phyloP scores from a whole-genome alignment of 35 echinoderm and acorn worm genomes.

The Patiria miniata region DNA sequence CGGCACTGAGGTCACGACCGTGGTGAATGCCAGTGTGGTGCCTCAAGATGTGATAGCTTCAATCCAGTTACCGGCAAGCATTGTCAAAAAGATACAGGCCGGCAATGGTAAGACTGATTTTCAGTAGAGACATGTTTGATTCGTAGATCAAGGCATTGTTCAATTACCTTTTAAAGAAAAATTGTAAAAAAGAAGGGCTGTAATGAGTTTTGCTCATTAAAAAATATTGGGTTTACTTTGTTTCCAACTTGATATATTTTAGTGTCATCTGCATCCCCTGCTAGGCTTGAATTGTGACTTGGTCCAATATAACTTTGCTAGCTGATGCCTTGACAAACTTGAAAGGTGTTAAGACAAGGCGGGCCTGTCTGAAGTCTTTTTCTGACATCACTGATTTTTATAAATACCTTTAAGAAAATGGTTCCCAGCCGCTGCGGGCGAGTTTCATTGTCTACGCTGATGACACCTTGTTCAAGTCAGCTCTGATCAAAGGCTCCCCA shows the following conservation, averaged over 20 bases:
- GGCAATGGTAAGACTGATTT: neutral
- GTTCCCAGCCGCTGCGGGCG: neutral
- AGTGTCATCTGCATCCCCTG: too few species aligned
- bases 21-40: neutral
- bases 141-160: neutral
- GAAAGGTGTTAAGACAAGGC: too few species aligned
- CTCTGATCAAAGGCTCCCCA: neutral
- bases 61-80: neutral
- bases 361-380: too few species aligned
- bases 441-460: constrained; percentile 35
- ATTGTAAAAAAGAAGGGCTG: too few species aligned
- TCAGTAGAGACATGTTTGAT: neutral
- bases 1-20: neutral
- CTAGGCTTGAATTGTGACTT: too few species aligned
- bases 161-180: neutral
- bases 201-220: too few species aligned
- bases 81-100: neutral
- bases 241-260: neutral
- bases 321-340: neutral
- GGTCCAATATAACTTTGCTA: neutral
- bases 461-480: constrained; percentile 17
- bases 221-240: neutral
- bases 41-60: neutral
- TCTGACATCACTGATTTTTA: too few species aligned
- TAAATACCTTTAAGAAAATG: neutral